A percentile compares a stretch with the other conserved stretches of the same genome.
These are phyloP conservation scores for Pantala flavescens DNA, from an alignment of 1,140 invertebrate species.

Conservation along the genomic window DNA sequence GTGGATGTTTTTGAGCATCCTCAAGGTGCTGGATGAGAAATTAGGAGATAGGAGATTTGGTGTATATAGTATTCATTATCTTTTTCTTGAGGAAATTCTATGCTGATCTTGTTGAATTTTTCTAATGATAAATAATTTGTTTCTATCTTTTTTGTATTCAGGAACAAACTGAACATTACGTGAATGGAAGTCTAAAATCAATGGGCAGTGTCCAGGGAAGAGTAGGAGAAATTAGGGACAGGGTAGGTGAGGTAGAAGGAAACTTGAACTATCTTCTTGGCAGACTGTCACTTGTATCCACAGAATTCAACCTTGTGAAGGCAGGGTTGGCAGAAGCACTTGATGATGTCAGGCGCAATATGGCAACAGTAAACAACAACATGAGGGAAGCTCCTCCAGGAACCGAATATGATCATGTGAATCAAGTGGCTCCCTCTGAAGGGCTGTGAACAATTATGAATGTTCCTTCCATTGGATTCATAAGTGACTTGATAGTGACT, in stretches of 20 bases:
- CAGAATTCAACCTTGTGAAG: conserved; percentile 79
- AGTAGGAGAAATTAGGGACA: conserved; percentile 63
- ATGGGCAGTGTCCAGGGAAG: conserved; percentile 72
- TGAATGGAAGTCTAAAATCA: conserved; percentile 68
- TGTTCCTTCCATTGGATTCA: too few relatives aligned
- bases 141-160: neutral
- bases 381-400: neutral
- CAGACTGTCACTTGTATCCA: conserved; percentile 64
- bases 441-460: too few relatives aligned
- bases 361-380: neutral
- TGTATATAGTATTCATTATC: too few relatives aligned
- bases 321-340: conserved; percentile 33
- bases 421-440: neutral
- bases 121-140: too few relatives aligned
- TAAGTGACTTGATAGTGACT: too few relatives aligned
- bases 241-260: conserved; percentile 68
- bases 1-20: too few relatives aligned
- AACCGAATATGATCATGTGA: neutral
- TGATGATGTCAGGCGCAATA: neutral
- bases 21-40: too few relatives aligned
- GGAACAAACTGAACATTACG: conserved; percentile 64
- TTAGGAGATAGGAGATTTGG: too few relatives aligned
- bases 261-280: conserved; percentile 79
- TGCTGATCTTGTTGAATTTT: too few relatives aligned
- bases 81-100: too few relatives aligned